Conservation (phyloP, 2,888 invertebrate species). For the Tenodera sinensis region DNA sequence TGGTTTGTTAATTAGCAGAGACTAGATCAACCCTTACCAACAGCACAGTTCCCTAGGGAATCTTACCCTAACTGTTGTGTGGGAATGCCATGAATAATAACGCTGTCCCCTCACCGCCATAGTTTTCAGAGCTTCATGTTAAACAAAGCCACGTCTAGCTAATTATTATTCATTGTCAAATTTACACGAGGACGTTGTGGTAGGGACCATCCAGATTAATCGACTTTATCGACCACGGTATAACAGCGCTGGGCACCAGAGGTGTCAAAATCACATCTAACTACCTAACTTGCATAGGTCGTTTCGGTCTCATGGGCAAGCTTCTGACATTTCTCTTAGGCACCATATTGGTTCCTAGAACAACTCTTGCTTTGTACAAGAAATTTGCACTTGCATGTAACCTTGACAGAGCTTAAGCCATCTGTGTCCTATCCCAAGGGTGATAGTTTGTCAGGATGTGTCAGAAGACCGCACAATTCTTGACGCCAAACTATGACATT, state of each 20-base stretch:
- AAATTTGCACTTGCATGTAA: neutral
- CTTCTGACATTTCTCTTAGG: neutral
- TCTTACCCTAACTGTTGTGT: neutral
- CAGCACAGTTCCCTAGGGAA: neutral
- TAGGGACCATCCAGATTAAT: neutral
- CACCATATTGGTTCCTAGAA: neutral
- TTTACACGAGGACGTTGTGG: neutral
- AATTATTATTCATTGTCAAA: neutral
- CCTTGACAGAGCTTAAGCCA: too few species aligned
- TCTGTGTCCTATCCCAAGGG: too few species aligned
- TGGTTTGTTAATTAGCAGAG: neutral
- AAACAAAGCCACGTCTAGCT: neutral
- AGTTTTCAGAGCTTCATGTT: neutral
- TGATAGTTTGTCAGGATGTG: too few species aligned
- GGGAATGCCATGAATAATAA: neutral
- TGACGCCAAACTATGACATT: too few species aligned
- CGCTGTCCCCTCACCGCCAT: neutral
- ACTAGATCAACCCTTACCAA: neutral
- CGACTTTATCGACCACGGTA: neutral
- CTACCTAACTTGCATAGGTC: neutral
- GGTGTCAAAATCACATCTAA: neutral
- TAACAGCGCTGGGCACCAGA: neutral
- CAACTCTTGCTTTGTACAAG: neutral
- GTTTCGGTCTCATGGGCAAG: neutral
- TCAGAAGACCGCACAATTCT: too few species aligned